Evolutionary conservation across 1,140 invertebrate species (phyloP).

Genomic region (Sinonovacula constricta): DNA sequence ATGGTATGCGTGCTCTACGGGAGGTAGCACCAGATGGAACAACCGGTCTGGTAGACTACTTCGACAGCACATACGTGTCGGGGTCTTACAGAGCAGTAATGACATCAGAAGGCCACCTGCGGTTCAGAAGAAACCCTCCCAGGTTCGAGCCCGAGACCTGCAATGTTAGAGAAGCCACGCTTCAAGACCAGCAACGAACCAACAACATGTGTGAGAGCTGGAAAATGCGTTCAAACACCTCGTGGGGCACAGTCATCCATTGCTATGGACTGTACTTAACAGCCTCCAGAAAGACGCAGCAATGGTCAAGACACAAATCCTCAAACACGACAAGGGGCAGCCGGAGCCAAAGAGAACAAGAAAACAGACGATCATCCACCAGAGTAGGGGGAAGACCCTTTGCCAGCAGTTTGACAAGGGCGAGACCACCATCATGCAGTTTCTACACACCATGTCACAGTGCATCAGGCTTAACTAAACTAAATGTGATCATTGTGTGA

Average conservation of each 20-base stretch:
- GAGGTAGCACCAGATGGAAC: neutral
- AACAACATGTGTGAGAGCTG: conserved; percentile 48
- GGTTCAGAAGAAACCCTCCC: conserved; percentile 2
- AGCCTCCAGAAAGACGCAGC: conserved; percentile 35
- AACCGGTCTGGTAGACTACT: conserved; percentile 11
- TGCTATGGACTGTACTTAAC: conserved; percentile 28
- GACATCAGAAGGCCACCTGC: neutral
- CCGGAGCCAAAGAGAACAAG: conserved; percentile 10
- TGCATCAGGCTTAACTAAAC: neutral
- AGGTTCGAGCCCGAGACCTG: conserved; percentile 29
- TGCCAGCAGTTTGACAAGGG: neutral
- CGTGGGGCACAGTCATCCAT: conserved; percentile 38
- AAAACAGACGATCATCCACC: conserved; percentile 12
- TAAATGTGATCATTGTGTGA: too few relatives aligned
- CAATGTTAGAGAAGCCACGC: conserved; percentile 39
- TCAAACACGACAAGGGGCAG: neutral
- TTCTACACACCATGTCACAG: neutral
- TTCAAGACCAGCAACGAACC: conserved; percentile 20
- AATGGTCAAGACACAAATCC: neutral
- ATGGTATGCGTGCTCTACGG: conserved; percentile 13
- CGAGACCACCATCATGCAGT: neutral
- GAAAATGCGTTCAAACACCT: conserved; percentile 34
- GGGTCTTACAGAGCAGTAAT: conserved; percentile 9
- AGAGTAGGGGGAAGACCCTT: neutral
- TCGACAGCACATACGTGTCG: conserved; percentile 30